Conservation (phyloP, 2,113 vertebrate species). For the Amphiprion percula region DNA sequence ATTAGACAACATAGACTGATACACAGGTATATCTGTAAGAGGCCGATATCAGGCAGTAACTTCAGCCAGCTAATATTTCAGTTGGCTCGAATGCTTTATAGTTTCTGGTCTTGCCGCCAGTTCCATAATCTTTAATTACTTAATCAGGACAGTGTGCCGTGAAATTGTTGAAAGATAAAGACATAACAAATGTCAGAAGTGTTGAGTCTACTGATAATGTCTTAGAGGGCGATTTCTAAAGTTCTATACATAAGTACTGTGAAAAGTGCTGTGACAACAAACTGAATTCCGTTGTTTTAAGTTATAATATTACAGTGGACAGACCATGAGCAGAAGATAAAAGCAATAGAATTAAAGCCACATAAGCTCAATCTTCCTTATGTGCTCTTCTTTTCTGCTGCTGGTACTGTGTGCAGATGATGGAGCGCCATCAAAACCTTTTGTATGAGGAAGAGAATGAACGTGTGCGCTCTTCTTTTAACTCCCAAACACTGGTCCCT, state of each 20-base stretch:
- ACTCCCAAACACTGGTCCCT: constrained; percentile 79
- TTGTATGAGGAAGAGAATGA: constrained; percentile 75
- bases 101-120: background rate
- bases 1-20: no score
- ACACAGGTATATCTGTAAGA: no score
- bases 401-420: constrained; percentile 51
- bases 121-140: background rate
- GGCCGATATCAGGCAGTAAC: no score
- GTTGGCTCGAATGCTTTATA: background rate
- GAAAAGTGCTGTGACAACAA: background rate
- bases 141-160: background rate
- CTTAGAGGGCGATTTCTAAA: background rate
- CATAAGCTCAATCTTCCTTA: constrained; percentile 21
- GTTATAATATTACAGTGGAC: constrained; percentile 1
- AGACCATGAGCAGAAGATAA: constrained; percentile 20
- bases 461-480: constrained; percentile 69
- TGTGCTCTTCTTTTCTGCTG: constrained; percentile 10
- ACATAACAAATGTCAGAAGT: background rate
- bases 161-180: background rate
- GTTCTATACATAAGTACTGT: background rate
- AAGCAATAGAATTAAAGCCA: constrained; percentile 41
- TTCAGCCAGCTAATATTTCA: no score
- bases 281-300: constrained; percentile 6
- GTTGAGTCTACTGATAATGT: background rate
- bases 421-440: constrained; percentile 71